Evolutionary conservation across 2,113 vertebrate species (phyloP).

Genomic region (Orycteropus afer): DNA sequence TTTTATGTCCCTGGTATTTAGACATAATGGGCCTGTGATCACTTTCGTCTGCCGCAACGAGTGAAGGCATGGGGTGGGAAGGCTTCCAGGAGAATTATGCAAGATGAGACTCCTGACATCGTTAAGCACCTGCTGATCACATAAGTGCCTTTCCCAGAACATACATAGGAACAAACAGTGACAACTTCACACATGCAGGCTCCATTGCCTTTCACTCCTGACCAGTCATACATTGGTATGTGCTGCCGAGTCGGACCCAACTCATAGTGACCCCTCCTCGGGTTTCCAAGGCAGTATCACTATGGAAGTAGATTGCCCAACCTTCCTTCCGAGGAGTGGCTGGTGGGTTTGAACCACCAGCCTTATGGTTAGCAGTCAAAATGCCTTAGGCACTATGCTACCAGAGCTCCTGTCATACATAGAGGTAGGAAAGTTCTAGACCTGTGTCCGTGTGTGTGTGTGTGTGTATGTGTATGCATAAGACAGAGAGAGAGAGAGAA

Average conservation of each 20-base stretch:
- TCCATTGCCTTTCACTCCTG: not conserved
- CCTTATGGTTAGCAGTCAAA: too few relatives aligned
- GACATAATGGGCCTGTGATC: constrained; percentile 13
- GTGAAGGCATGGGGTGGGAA: not conserved
- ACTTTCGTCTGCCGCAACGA: not conserved
- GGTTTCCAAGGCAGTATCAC: too few relatives aligned
- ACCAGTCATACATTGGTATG: too few relatives aligned
- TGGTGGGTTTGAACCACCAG: too few relatives aligned
- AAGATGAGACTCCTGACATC: not conserved
- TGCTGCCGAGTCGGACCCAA: too few relatives aligned
- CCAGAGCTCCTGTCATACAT: too few relatives aligned
- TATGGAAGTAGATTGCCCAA: too few relatives aligned
- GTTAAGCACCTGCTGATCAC: constrained; percentile 9
- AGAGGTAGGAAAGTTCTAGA: not conserved
- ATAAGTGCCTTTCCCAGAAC: not conserved
- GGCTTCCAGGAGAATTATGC: not conserved
- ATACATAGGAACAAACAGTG: not conserved
- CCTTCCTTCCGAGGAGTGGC: too few relatives aligned
- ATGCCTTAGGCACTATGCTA: too few relatives aligned
- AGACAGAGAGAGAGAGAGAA: not conserved
- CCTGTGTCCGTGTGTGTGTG: not conserved
- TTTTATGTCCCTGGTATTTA: constrained; percentile 17
- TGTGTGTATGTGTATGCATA: too few relatives aligned
- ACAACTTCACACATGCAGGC: not conserved
- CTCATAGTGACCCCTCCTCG: too few relatives aligned